Percentiles rank a stretch among this genome's conserved stretches.
Conservation (phyloP, 2,113 vertebrate genomes). For the Aramus guarauna region DNA sequence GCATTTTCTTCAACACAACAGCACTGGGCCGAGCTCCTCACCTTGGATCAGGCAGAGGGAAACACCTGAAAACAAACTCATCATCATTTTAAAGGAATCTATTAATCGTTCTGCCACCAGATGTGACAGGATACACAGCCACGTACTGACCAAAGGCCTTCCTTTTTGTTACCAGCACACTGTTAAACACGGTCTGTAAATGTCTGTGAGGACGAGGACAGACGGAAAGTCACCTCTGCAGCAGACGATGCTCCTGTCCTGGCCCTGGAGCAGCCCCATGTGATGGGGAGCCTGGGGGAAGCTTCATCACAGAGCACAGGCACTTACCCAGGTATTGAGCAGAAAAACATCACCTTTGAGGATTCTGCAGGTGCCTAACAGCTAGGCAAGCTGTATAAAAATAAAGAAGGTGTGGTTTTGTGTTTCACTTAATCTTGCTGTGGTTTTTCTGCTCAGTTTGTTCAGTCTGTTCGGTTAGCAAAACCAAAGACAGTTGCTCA, state of each 20-base stretch:
- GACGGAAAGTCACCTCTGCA: neutral
- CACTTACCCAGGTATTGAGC: neutral
- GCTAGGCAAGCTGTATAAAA: neutral
- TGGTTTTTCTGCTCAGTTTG: rapidly evolving
- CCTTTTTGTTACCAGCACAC: neutral
- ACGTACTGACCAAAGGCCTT: neutral
- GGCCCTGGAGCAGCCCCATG: neutral
- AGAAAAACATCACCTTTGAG: neutral
- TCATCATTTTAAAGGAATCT: neutral
- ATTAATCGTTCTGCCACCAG: neutral
- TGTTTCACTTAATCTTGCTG: neutral
- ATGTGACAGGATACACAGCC: neutral
- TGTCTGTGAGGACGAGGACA: neutral
- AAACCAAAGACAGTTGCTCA: neutral
- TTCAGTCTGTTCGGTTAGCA: neutral
- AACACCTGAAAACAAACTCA: neutral
- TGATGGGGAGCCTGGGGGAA: neutral
- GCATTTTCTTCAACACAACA: rapidly evolving
- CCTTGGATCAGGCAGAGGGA: neutral
- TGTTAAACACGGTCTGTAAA: rapidly evolving
- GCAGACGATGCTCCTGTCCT: rapidly evolving
- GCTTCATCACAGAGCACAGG: too few relatives aligned
- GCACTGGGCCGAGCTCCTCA: neutral
- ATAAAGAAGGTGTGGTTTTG: rapidly evolving
- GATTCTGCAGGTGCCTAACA: neutral